Percentiles rank a stretch among this genome's conserved stretches.
These are phyloP conservation scores for Setipinna tenuifilis DNA, from an alignment of 2,797 vertebrate species.

Conservation along the genomic window DNA sequence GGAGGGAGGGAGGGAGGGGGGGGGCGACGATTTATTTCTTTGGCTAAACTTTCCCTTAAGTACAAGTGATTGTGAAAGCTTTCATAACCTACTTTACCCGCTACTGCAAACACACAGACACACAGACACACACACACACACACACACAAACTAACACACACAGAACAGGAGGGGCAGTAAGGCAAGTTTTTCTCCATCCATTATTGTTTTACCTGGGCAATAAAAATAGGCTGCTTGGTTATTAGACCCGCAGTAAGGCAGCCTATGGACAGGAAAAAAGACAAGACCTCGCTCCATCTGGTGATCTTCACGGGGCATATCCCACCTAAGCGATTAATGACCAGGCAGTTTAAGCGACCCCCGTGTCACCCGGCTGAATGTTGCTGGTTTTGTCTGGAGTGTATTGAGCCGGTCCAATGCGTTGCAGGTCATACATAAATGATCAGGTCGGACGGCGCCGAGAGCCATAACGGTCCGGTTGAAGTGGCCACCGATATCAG, in stretches of 20 bases:
- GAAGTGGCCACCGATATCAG: conserved; percentile 23
- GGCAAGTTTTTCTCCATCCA: background rate
- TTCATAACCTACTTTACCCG: background rate
- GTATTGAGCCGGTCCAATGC: conserved; percentile 23
- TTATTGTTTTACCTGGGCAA: background rate
- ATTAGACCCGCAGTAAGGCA: background rate
- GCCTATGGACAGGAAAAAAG: background rate
- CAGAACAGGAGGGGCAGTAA: background rate
- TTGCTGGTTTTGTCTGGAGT: conserved; percentile 23
- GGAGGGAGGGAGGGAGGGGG: background rate
- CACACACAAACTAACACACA: background rate
- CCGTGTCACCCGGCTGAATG: conserved; percentile 5
- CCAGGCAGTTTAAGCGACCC: conserved; percentile 10
- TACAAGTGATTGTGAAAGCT: background rate
- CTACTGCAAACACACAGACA: background rate
- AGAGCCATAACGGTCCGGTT: conserved; percentile 15
- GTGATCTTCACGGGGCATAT: conserved; percentile 8
- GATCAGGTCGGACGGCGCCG: conserved; percentile 46
- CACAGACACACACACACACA: background rate
- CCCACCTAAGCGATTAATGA: conserved; percentile 9
- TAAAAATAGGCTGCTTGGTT: background rate
- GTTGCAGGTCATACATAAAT: conserved; percentile 46
- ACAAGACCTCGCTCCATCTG: background rate
- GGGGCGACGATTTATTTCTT: background rate
- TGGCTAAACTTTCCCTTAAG: background rate